Conservation (phyloP, 2,113 vertebrate species). For the Forbesichthys papilliferus region DNA sequence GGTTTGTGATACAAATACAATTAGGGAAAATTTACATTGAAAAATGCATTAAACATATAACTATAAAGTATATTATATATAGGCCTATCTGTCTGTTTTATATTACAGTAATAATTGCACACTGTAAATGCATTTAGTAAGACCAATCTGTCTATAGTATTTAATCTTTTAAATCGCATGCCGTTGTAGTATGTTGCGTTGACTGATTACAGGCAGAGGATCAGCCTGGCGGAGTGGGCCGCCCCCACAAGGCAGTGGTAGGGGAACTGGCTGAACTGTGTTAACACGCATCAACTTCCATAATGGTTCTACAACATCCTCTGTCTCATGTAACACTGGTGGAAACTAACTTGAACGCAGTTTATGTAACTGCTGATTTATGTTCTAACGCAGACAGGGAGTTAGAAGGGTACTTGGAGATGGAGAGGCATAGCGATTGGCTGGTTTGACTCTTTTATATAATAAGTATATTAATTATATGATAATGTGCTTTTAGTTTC, state of each 20-base stretch:
- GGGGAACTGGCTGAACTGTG: conserved; percentile 7
- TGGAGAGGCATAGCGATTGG: conserved; percentile 31
- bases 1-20: no score
- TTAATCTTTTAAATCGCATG: background rate
- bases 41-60: background rate
- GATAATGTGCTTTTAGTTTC: conserved; percentile 1
- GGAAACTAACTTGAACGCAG: conserved; percentile 63
- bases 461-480: conserved; percentile 14
- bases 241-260: background rate
- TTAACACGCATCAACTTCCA: conserved; percentile 11
- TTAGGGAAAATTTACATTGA: no score
- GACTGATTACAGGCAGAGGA: background rate
- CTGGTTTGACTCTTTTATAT: conserved; percentile 10
- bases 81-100: background rate
- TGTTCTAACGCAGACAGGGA: conserved; percentile 29
- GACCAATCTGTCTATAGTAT: background rate
- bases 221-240: background rate
- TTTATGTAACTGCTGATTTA: conserved; percentile 71
- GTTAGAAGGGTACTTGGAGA: conserved; percentile 29
- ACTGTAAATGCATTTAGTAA: background rate
- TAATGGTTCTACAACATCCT: conserved; percentile 51
- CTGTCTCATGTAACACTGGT: conserved; percentile 57
- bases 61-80: no score
- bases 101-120: background rate
- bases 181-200: background rate